phyloP scores from a whole-genome alignment of 2,797 vertebrate genomes.

The Glossophaga mutica region DNA sequence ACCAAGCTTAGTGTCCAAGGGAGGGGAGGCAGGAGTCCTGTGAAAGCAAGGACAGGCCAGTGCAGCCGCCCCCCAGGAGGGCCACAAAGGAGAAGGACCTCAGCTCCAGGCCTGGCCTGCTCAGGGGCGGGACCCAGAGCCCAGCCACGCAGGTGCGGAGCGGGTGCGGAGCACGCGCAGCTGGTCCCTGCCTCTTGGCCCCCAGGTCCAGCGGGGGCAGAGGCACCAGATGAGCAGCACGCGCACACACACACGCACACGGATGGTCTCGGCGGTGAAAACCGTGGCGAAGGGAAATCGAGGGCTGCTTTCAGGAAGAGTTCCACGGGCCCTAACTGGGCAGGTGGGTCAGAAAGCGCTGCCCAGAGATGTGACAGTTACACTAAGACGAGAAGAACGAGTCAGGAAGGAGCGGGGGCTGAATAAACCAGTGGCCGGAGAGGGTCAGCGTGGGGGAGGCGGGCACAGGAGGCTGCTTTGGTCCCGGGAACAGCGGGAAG shows the following conservation, averaged over 20 bases:
- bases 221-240: background rate
- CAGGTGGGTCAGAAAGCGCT: background rate
- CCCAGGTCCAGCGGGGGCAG: background rate
- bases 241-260: no score
- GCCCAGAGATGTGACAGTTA: background rate
- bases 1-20: no score
- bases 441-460: background rate
- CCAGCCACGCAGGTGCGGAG: fast-evolving
- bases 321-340: background rate
- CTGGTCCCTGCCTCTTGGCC: no score
- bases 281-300: background rate
- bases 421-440: fast-evolving
- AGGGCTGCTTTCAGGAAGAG: background rate
- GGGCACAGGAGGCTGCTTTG: background rate
- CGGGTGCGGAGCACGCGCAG: fast-evolving
- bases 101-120: background rate
- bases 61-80: background rate
- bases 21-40: background rate
- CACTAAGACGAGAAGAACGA: background rate
- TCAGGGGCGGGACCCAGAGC: background rate
- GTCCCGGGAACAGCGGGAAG: background rate
- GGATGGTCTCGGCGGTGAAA: background rate
- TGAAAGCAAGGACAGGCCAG: background rate
- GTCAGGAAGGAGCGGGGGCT: background rate
- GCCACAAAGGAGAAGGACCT: background rate